Conservation (phyloP, 2,113 vertebrate genomes). For the Arvicanthis niloticus region DNA sequence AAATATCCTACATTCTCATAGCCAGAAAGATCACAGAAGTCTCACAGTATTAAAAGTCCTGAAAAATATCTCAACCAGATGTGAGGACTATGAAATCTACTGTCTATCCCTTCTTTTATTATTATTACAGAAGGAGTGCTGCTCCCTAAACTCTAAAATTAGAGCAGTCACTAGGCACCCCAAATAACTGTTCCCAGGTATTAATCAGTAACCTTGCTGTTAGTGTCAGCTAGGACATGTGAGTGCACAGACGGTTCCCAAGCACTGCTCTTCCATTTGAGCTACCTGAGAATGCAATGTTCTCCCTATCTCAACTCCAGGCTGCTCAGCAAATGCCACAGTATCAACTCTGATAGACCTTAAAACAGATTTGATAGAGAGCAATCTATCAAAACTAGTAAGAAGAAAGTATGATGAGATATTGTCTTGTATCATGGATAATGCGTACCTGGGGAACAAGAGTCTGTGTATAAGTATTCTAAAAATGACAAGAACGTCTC, state of each 20-base stretch:
- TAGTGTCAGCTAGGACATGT: rapidly evolving
- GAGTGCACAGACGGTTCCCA: background rate
- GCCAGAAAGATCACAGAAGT: background rate
- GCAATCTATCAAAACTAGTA: background rate
- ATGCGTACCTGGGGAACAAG: conserved; percentile 95
- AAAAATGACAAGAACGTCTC: conserved; percentile 98
- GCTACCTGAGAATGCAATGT: background rate
- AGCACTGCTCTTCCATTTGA: background rate
- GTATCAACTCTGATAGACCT: background rate
- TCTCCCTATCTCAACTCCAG: background rate
- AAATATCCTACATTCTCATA: background rate
- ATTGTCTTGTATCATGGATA: background rate
- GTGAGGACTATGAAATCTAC: background rate
- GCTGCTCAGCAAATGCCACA: background rate
- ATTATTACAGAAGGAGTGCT: background rate
- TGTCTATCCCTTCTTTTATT: background rate
- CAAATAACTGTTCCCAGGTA: background rate
- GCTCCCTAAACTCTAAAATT: background rate
- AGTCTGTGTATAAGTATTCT: conserved; percentile 98
- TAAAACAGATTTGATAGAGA: background rate
- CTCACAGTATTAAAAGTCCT: background rate
- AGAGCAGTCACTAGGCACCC: background rate
- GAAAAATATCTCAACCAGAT: background rate
- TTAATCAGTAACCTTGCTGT: rapidly evolving
- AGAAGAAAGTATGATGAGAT: background rate